Base-by-base conservation (phyloP, 1,140 invertebrate genomes). In the Drosophila sp. region DNA sequence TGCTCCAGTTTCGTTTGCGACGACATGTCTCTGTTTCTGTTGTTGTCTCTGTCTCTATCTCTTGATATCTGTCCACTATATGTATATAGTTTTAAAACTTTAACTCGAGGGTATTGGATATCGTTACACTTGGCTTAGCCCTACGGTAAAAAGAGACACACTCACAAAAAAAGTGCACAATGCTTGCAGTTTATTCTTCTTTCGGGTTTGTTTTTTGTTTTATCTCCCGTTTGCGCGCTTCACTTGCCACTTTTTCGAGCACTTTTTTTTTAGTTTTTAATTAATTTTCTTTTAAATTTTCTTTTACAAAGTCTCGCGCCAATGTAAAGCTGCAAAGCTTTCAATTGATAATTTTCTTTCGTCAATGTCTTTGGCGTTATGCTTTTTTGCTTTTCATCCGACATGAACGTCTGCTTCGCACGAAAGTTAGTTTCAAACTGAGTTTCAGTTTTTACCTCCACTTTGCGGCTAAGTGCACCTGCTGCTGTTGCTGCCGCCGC, bases 351-450 rank as follows among this genome's bases (percentile, higher is more conserved):
- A 66, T 17, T 41, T 72, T 50, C 44, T 50, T 50, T 50, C 44
- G 44, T 50, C 44, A 23, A 27, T 50, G 44, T 50, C 23, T 50
- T 50, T 50, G 44, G 44, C 44, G 25, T 50, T 50, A 27, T n/a
- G 23, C 23, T 25, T 27, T 35, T 50, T 50, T 10, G 44, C 44
- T 27, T 50, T 27, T 50, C 44, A 50, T 50, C 44, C 69, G 58
- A 60, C 62, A 66, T 50, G 47, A 74, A 91, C 79, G 89, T 91
- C 84, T 79, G 77, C 38, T 63, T 80, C 89, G 76, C 72, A 90
- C 84, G 89, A 91, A 76, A 79, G 84, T 91, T 79, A 80, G 80
- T 91, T 89, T 86, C 73, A 79, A 79, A 86, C 79, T 86, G 72
- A 60, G 65, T 69, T 63, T 25, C 57, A 58, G 27, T 58, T 25